Evolutionary conservation across 2,113 vertebrate genomes (phyloP), one percentile per base, ranked within the genome.

Genomic region (Grus americana): DNA sequence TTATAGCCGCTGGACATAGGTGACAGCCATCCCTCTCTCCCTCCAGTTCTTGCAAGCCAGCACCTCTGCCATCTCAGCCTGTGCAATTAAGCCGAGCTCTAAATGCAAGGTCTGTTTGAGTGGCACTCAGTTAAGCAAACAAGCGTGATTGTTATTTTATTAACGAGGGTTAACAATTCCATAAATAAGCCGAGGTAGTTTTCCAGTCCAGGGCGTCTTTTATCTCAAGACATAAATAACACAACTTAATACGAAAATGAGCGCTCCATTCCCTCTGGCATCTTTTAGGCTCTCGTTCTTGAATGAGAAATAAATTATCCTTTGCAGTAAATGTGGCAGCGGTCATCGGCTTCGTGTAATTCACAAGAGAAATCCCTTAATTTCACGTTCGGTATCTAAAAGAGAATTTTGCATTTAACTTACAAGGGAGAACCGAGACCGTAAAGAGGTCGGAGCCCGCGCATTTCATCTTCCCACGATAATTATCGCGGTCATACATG

Each of bases 141-240:
- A 95, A 91, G 83, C 40, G 29, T 86, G 90, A 88, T 93, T 93
- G 94, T 85, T 97, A 20, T 93, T 96, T 95, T 93, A 63, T 92
- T 94, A 67, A 78, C 47, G 72, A 52, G 71, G 71, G 46, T 71
- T 92, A 86, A 86, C 72, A 90, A 88, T 88, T 89, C 79, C 88
- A 50, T 80, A 92, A 92, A 74, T 87, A 90, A 83, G 62, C 38
- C 44, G 36, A 83, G 68, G 83, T 72, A 67, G 88, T 93, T 93
- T 87, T 93, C 61, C 79, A 91, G 26, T 88, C 61, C 92, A 72
- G 70, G 72, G 82, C 36, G 82, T 73, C 88, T 97, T 95, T 94
- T 96, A 93, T 94, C 95, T 94, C 91, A 86, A 91, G 83, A 92
- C 87, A 30, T 85, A 82, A 96, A 93, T 81, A 95, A 88, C 71